A percentile compares a stretch with the other conserved stretches of the same genome.
These are phyloP conservation scores for Clamator glandarius DNA, from an alignment of 2,797 vertebrate species.

Conservation along the genomic window DNA sequence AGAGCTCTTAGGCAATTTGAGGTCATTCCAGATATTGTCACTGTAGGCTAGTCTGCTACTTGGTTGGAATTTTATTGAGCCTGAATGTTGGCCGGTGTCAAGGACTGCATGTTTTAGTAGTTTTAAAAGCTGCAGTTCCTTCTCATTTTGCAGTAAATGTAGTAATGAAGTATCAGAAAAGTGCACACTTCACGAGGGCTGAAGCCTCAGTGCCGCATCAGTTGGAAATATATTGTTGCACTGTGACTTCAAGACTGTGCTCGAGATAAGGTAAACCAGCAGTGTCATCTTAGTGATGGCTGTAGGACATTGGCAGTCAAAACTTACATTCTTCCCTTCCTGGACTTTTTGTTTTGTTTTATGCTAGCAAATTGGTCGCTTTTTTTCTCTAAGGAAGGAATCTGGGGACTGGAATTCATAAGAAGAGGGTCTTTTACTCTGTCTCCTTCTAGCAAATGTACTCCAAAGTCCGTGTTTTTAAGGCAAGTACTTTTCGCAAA, in stretches of 20 bases:
- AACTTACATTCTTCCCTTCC: not conserved
- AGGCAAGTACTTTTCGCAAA: not conserved
- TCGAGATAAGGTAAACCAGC: not conserved
- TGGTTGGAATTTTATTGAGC: not conserved
- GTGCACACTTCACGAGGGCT: not conserved
- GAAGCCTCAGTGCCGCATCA: not conserved
- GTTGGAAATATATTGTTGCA: not conserved
- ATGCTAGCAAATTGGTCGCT: not conserved
- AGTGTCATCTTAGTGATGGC: not conserved
- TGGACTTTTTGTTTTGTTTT: not conserved
- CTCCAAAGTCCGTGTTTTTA: fast-evolving
- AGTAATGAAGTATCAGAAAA: not conserved
- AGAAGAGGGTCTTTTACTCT: not conserved
- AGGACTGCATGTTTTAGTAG: not conserved
- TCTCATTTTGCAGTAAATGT: not conserved
- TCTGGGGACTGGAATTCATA: not conserved
- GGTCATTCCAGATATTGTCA: not conserved
- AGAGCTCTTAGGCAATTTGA: not conserved
- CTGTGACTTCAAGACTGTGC: not conserved
- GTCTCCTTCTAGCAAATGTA: not conserved
- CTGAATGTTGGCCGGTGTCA: not conserved
- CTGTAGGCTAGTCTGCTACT: not conserved
- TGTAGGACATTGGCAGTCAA: not conserved
- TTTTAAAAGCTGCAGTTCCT: not conserved
- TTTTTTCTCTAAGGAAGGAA: not conserved